phyloP scores from a whole-genome alignment of 2,888 invertebrate genomes.

The Cenopis cana region DNA sequence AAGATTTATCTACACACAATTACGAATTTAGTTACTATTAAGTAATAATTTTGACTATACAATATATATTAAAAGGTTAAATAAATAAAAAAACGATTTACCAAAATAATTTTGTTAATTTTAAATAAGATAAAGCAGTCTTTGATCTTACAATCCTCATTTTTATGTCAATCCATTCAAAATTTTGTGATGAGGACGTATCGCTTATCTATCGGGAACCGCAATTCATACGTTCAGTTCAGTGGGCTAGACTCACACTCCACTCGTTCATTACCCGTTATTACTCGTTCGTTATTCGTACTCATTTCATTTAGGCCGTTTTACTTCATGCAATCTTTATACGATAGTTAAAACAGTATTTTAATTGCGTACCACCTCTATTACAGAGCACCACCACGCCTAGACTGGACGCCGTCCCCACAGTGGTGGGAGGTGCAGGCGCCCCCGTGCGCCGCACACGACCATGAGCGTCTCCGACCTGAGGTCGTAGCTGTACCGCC shows the following conservation, averaged over 20 bases:
- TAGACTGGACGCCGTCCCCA: conserved; percentile 81
- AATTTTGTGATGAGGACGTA: no score
- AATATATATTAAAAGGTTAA: not conserved
- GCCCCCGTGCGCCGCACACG: conserved; percentile 91
- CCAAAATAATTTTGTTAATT: no score
- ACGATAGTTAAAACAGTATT: not conserved
- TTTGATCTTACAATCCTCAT: no score
- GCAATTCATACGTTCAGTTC: no score
- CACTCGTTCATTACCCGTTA: no score
- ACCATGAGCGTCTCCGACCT: conserved; percentile 93
- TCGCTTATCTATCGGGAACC: no score
- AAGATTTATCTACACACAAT: not conserved
- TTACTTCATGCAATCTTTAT: no score
- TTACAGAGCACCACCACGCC: conserved; percentile 71
- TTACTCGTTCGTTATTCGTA: no score
- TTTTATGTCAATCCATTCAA: no score
- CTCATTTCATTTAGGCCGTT: no score
- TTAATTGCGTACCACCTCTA: not conserved
- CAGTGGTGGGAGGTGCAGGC: conserved; percentile 85
- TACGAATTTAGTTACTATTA: not conserved
- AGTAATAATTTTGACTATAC: not conserved
- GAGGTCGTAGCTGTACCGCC: conserved; percentile 96
- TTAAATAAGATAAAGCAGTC: not conserved
- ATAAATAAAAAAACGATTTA: not conserved
- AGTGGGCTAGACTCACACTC: no score